These are phyloP conservation scores for Tyrannus savana DNA, from an alignment of 2,113 vertebrate genomes.

Conservation along the genomic window DNA sequence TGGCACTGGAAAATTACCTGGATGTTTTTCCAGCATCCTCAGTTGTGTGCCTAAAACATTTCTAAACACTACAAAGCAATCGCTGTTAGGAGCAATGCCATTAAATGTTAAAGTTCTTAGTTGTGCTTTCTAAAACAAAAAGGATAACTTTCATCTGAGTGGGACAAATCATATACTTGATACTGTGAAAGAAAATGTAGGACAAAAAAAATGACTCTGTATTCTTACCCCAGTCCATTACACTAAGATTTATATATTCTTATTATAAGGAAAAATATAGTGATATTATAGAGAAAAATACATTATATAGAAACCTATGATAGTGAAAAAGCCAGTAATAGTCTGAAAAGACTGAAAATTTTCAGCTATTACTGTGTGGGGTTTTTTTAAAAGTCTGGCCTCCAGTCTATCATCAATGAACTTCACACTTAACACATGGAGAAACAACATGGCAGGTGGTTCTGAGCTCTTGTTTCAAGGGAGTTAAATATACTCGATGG, in stretches of 20 bases:
- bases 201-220: neutral
- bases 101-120: neutral
- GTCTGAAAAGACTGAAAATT: neutral
- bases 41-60: neutral
- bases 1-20: neutral
- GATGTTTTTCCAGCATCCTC: neutral
- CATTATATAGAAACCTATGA: neutral
- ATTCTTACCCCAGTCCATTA: neutral
- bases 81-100: neutral
- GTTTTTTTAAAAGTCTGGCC: neutral
- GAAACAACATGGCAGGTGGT: neutral
- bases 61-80: neutral
- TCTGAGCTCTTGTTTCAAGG: conserved; percentile 2
- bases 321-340: neutral
- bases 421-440: neutral
- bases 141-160: neutral
- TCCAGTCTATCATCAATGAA: neutral
- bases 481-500: neutral
- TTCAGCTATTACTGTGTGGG: neutral
- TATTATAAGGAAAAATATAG: neutral
- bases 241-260: neutral
- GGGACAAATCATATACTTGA: rapidly evolving
- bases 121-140: neutral
- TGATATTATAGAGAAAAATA: neutral
- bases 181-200: neutral